phyloP scores from a whole-genome alignment of 2,888 invertebrate genomes.

The Geophilus truncorum region DNA sequence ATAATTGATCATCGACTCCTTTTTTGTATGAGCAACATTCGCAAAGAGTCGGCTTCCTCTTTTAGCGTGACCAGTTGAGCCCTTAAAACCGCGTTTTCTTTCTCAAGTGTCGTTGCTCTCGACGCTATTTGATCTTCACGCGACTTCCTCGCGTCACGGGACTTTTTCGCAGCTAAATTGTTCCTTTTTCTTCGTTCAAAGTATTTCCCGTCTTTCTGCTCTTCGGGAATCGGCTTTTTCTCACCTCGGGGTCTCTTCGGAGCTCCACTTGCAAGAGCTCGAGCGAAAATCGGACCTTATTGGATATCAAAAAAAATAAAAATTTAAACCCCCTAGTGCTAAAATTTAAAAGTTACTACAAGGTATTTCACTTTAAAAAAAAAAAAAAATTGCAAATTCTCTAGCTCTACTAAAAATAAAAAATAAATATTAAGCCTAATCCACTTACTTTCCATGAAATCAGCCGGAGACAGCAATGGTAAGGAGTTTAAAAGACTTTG shows the following conservation, averaged over 20 bases:
- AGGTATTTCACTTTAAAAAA: not conserved
- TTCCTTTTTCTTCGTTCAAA: conserved; percentile 80
- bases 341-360: not conserved
- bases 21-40: conserved; percentile 60
- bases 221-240: conserved; percentile 79
- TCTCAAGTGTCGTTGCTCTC: conserved; percentile 75
- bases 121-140: conserved; percentile 84
- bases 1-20: conserved; percentile 38
- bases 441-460: not conserved
- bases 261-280: conserved; percentile 39
- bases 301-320: no score
- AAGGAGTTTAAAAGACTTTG: not conserved
- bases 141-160: conserved; percentile 77
- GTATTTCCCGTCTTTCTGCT: conserved; percentile 83
- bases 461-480: not conserved
- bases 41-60: conserved; percentile 68
- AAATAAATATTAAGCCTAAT: no score
- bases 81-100: conserved; percentile 78
- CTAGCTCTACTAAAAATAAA: no score
- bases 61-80: conserved; percentile 74
- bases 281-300: conserved; percentile 39
- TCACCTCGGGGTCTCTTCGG: conserved; percentile 65
- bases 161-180: conserved; percentile 88
- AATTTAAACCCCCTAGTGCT: not conserved
- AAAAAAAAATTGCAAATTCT: not conserved